Base-by-base conservation (phyloP, 2,888 invertebrate genomes). In the Ferrisia virgata region DNA sequence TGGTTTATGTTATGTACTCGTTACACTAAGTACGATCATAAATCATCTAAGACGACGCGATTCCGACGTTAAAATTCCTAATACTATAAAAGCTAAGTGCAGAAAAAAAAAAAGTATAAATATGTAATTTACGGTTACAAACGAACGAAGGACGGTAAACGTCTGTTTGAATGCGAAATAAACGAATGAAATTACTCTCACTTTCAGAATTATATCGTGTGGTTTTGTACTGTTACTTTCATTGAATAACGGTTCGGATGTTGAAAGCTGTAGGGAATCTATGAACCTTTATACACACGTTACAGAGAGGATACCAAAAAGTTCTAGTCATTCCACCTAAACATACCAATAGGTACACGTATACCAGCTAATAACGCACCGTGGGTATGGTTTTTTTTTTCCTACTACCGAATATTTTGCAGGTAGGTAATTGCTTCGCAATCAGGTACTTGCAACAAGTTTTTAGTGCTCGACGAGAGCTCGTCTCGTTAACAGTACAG, bases 141-240 rank as follows among this genome's bases (percentile, higher is more conserved):
- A 64, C 28, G 43, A n/a, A n/a, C 43, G 58, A 64, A 64, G 58
- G 58, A 64, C 58, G 25, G 58, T 64, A 64, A 64, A 25, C 28
- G 58, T 64, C 58, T 64, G 28, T 64, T 64, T 64, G 11, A 64
- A 64, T 13, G 58, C 28, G 58, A 64, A 64, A 64, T 64, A 64
- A 64, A 64, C 58, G 58, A 64, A 64, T 64, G 58, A 72, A 33
- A 72, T 72, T 33, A 72, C 72, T 72, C 72, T 72, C 72, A 72
- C 72, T 72, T 72, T 72, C 72, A 15, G 72, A 72, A 72, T 72
- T 72, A 72, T 33, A 72, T 72, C 72, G 72, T 72, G 72, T 33
- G 72, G 72, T 72, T 31, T 72, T 15, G 72, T 72, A 72, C 72
- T 72, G 18, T 72, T 72, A 72, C 72, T 72, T 72, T 72, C 72